Evolutionary conservation across 2,113 vertebrate genomes (phyloP), one percentile per base, ranked within the genome.

Genomic region (Pteronura brasiliensis): DNA sequence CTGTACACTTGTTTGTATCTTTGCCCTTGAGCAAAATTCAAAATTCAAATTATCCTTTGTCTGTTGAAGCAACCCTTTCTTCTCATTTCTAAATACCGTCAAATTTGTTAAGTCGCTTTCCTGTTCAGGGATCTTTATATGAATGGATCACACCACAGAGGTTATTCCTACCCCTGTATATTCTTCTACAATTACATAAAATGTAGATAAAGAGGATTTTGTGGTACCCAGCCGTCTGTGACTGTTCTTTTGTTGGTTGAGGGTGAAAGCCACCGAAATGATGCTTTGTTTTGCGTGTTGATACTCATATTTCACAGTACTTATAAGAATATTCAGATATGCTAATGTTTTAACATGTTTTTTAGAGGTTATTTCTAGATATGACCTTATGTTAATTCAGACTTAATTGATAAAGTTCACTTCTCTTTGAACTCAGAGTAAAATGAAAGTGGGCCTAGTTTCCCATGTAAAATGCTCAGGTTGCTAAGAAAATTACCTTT

Each of bases 381-480:
- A 49, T 10, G n/a, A 49, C 25, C 89, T 88, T 80, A 61, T 80
- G 20, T 90, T 88, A 90, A 95, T 57, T 80, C 76, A 79, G 21
- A 79, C 17, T 90, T 88, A 74, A 39, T 72, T 74, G 31, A 47
- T 80, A 63, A 57, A 44, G 39, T 82, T 95, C 59, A 81, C 0
- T 72, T 89, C 69, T 93, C 72, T 36, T 93, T 93, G 93, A 86
- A 91, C 31, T 86, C 92, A 81, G 14, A 85, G 31, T 91, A 67
- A 49, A 93, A 49, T 72, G 34, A 76, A 93, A 91, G 81, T 87
- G 90, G 72, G 8, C 8, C 34, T 65, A 47, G 3, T 39, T 84
- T 84, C 18, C 71, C 36, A 63, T 55, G 29, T 80, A 55, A 31
- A 3, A 20, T 4, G 1, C 49, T 55, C 61, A 88, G 15, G 27